A percentile compares a stretch with the other conserved stretches of the same genome.
These are phyloP conservation scores for Euphydryas editha DNA, from an alignment of 2,888 invertebrate species.

Conservation along the genomic window DNA sequence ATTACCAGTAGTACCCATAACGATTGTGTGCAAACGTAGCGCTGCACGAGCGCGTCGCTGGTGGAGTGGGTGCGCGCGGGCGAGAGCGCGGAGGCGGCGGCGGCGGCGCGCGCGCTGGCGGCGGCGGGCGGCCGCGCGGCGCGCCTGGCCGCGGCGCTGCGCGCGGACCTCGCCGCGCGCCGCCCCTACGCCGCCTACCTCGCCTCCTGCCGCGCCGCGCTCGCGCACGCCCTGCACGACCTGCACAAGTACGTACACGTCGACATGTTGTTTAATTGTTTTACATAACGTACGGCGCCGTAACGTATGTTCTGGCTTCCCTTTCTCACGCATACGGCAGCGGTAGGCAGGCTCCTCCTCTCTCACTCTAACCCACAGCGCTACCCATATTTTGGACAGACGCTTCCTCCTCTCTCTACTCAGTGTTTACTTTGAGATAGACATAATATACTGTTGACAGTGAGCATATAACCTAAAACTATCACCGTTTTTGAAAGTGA, in stretches of 20 bases:
- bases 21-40: conserved; percentile 50
- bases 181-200: conserved; percentile 74
- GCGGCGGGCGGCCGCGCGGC: conserved; percentile 49
- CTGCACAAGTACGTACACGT: conserved; percentile 53
- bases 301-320: no score
- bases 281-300: no score
- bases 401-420: no score
- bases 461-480: no score
- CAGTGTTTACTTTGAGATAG: no score
- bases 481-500: no score
- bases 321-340: no score
- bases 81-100: conserved; percentile 52
- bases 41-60: conserved; percentile 65
- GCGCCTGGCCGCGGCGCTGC: conserved; percentile 67
- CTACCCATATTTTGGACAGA: no score
- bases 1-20: not conserved
- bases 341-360: no score
- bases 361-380: no score
- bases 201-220: conserved; percentile 64
- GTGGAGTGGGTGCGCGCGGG: conserved; percentile 68
- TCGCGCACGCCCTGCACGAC: conserved; percentile 61
- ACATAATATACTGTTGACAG: no score
- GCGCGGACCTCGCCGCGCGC: conserved; percentile 72
- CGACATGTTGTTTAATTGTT: no score
- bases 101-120: conserved; percentile 52